Conservation (phyloP, 2,888 invertebrate species). For the Cataglyphis cursor region DNA sequence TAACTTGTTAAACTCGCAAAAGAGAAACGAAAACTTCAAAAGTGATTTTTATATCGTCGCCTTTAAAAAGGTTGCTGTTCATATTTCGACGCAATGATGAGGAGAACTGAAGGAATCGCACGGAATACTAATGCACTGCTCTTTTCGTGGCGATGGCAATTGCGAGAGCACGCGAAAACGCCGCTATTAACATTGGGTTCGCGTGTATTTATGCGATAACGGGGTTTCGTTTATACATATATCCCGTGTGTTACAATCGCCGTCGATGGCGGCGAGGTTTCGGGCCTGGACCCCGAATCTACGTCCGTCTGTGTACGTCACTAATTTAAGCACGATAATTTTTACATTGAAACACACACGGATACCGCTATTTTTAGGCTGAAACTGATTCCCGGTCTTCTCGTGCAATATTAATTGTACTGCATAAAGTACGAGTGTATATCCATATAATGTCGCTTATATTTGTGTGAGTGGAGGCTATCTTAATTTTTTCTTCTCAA, state of each 20-base stretch:
- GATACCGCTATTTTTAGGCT: background rate
- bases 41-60: background rate
- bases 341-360: background rate
- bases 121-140: slow-evolving; percentile 40
- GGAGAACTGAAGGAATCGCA: slow-evolving; percentile 2
- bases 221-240: slow-evolving; percentile 5
- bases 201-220: slow-evolving; percentile 46
- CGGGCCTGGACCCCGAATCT: background rate
- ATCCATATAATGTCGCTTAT: too few species aligned
- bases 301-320: background rate
- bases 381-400: background rate
- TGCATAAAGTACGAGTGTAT: background rate
- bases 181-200: slow-evolving; percentile 36
- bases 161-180: slow-evolving; percentile 33
- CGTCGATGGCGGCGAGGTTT: background rate
- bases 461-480: background rate
- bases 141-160: slow-evolving; percentile 26
- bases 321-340: slow-evolving; percentile 15
- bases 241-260: slow-evolving; percentile 8
- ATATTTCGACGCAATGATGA: slow-evolving; percentile 6
- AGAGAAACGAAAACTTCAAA: background rate
- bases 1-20: background rate
- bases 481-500: background rate
- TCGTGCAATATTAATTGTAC: background rate
- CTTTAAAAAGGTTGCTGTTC: slow-evolving; percentile 8